Conservation (phyloP, 2,797 vertebrate species). For the Alcedo atthis region DNA sequence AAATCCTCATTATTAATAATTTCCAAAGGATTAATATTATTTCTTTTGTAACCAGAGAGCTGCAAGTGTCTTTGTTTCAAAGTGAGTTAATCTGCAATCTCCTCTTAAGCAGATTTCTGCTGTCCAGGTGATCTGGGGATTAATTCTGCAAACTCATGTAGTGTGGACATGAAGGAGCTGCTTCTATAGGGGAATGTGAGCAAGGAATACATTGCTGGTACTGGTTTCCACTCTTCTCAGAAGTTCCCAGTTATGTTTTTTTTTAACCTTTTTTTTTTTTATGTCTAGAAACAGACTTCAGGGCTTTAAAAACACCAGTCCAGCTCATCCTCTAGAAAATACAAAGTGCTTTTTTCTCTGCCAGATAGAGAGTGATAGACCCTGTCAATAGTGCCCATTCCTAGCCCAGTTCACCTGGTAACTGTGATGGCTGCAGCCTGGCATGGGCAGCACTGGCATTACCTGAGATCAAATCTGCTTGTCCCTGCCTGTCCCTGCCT, state of each 20-base stretch:
- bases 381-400: accelerated
- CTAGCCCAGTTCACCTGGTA: neutral
- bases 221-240: neutral
- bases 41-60: neutral
- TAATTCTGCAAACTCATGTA: neutral
- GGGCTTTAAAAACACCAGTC: neutral
- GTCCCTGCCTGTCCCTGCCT: neutral
- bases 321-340: neutral
- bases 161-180: neutral
- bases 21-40: neutral
- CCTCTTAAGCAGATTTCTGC: neutral
- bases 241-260: neutral
- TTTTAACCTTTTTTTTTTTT: neutral
- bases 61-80: neutral
- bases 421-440: neutral
- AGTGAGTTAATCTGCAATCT: neutral
- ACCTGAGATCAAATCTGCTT: neutral
- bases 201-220: neutral
- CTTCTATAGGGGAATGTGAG: neutral
- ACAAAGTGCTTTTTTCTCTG: neutral
- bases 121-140: neutral
- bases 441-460: neutral
- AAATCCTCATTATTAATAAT: slow-evolving; percentile 7
- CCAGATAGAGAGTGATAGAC: neutral
- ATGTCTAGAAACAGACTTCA: neutral